Evolutionary conservation across 2,888 invertebrate genomes (phyloP).

Genomic region (Torymus texanus): DNA sequence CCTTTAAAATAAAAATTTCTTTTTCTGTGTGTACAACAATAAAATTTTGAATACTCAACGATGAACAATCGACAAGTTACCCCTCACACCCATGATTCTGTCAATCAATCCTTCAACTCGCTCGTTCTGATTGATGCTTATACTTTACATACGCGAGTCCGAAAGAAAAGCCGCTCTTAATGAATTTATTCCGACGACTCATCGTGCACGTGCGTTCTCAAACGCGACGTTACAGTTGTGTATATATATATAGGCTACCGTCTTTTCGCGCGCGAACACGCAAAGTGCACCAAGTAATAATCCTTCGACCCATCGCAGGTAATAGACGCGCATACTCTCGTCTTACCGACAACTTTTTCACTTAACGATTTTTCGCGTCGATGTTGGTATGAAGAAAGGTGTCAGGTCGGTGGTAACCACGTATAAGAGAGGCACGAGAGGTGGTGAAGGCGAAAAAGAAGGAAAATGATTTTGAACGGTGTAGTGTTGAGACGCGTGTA

Average conservation of each 20-base stretch:
- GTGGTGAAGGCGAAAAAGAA: too few species aligned
- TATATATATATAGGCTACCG: too few species aligned
- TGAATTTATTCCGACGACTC: constrained; percentile 48
- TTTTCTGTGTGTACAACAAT: too few species aligned
- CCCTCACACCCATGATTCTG: background rate
- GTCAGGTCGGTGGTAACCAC: background rate
- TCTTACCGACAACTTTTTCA: constrained; percentile 37
- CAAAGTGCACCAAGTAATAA: constrained; percentile 50
- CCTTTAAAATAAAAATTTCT: too few species aligned
- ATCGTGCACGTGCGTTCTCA: constrained; percentile 4
- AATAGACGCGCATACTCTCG: constrained; percentile 1
- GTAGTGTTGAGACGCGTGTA: too few species aligned
- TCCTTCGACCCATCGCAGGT: background rate
- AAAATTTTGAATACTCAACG: too few species aligned
- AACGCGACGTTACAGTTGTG: background rate
- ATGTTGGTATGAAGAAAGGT: constrained; percentile 23
- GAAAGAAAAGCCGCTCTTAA: constrained; percentile 28
- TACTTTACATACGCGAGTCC: constrained; percentile 3
- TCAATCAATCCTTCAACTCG: background rate
- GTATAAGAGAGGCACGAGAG: too few species aligned
- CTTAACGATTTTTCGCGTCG: constrained; percentile 36
- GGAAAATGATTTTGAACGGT: too few species aligned
- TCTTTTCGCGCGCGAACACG: constrained; percentile 3
- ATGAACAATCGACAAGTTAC: too few species aligned
- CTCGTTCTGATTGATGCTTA: constrained; percentile 21